Percentiles rank a stretch among this genome's conserved stretches.
Conservation (phyloP, 2,888 invertebrate species). For the Seira sanloemensis region DNA sequence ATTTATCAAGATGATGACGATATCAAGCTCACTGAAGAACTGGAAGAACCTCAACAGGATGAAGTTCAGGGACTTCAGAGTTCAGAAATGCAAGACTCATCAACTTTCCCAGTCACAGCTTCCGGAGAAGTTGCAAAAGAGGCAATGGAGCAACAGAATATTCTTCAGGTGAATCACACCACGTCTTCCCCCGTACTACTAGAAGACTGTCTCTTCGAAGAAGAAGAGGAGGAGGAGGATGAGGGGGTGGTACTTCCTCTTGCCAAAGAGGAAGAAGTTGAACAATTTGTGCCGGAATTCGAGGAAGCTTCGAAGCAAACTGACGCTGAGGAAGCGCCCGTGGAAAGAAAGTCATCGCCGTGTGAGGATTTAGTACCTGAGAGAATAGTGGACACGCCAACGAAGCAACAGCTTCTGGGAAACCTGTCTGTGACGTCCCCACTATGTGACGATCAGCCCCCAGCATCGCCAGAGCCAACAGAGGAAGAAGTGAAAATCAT, state of each 20-base stretch:
- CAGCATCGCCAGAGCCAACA: slow-evolving; percentile 2
- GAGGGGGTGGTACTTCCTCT: background rate
- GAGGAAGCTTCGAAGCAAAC: background rate
- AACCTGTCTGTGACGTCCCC: background rate
- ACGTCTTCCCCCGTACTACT: background rate
- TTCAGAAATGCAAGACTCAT: too few species aligned
- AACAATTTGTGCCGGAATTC: background rate
- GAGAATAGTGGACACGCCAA: background rate
- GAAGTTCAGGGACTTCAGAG: background rate
- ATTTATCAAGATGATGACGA: background rate
- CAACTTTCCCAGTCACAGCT: background rate
- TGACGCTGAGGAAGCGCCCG: background rate
- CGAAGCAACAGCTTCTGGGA: background rate
- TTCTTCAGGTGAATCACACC: background rate
- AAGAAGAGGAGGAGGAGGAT: slow-evolving; percentile 36
- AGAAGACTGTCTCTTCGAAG: slow-evolving; percentile 23
- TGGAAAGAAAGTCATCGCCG: background rate
- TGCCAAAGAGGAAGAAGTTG: slow-evolving; percentile 8
- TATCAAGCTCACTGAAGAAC: background rate
- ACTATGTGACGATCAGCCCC: too few species aligned
- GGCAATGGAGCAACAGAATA: background rate
- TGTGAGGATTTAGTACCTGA: background rate
- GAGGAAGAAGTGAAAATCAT: background rate
- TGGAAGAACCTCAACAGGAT: background rate
- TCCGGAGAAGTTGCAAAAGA: background rate